Evolutionary conservation across 2,113 vertebrate species (phyloP).

Genomic region (Colius striatus): DNA sequence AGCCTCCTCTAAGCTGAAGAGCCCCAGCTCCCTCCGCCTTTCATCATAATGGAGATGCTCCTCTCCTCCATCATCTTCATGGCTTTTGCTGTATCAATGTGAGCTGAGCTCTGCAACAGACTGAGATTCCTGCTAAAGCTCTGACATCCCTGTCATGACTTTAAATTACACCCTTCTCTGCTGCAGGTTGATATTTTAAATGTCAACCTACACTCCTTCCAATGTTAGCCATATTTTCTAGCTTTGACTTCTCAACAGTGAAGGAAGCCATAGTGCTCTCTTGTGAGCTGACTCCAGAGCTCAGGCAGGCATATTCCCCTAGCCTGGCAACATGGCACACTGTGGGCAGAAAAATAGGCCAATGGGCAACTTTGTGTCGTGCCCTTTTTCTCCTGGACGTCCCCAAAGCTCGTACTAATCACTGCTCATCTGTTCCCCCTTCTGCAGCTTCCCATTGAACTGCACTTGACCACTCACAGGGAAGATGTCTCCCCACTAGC

Average conservation of each 20-base stretch:
- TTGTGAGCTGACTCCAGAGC: no score
- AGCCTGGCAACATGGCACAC: accelerated
- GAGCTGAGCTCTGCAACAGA: background rate
- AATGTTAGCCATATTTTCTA: background rate
- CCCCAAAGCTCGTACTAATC: background rate
- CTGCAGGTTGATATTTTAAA: background rate
- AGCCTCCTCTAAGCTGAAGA: no score
- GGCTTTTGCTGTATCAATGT: background rate
- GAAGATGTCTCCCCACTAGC: background rate
- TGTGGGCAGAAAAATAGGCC: accelerated
- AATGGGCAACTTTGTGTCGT: no score
- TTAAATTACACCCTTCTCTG: background rate
- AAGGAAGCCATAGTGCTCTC: background rate
- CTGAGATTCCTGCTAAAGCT: background rate
- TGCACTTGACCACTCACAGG: background rate
- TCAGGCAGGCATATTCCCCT: accelerated
- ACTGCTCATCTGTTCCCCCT: background rate
- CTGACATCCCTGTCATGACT: background rate
- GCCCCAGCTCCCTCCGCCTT: no score
- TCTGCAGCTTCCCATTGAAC: background rate
- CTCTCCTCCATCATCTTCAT: no score
- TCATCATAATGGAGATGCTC: no score
- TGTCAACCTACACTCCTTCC: background rate
- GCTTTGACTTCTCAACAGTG: background rate
- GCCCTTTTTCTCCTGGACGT: background rate